A percentile compares a stretch with the other conserved stretches of the same genome.
Evolutionary conservation across 2,797 vertebrate species (phyloP).

Genomic region (Tenualosa ilisha): DNA sequence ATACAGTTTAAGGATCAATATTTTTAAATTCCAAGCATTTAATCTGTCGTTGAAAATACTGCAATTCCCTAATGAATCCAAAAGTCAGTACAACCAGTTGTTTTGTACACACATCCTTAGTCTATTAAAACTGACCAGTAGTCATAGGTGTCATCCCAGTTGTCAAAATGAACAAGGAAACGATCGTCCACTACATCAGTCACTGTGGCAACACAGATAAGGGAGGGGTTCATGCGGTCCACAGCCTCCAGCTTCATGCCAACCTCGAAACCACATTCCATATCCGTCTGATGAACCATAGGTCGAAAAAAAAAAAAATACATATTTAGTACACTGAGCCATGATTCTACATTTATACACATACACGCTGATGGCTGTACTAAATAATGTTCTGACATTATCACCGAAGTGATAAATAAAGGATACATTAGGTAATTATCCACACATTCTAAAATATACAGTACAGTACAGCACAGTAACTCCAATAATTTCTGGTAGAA

Average conservation of each 20-base stretch:
- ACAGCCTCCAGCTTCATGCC: slow-evolving; percentile 98
- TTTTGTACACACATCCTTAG: neutral
- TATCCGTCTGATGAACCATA: slow-evolving; percentile 71
- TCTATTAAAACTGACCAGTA: slow-evolving; percentile 82
- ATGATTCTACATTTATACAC: neutral
- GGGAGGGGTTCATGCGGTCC: slow-evolving; percentile 97
- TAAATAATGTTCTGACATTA: neutral
- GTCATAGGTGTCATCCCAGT: slow-evolving; percentile 99
- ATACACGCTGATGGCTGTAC: neutral
- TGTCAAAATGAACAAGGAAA: slow-evolving; percentile 98
- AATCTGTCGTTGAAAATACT: too few relatives aligned
- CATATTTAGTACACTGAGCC: neutral
- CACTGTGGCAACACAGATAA: slow-evolving; percentile 96
- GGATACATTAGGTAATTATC: neutral
- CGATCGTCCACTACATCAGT: slow-evolving; percentile 89
- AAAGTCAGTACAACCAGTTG: neutral
- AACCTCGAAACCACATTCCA: slow-evolving; percentile 84
- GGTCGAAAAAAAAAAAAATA: neutral
- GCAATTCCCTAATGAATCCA: neutral
- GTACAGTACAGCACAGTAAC: neutral
- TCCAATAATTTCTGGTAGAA: neutral
- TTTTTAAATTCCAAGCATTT: too few relatives aligned
- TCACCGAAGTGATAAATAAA: neutral
- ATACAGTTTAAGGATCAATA: too few relatives aligned
- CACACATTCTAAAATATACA: neutral